Evolutionary conservation across 2,888 invertebrate genomes (phyloP).

Genomic region (Malthinus flaveolus): DNA sequence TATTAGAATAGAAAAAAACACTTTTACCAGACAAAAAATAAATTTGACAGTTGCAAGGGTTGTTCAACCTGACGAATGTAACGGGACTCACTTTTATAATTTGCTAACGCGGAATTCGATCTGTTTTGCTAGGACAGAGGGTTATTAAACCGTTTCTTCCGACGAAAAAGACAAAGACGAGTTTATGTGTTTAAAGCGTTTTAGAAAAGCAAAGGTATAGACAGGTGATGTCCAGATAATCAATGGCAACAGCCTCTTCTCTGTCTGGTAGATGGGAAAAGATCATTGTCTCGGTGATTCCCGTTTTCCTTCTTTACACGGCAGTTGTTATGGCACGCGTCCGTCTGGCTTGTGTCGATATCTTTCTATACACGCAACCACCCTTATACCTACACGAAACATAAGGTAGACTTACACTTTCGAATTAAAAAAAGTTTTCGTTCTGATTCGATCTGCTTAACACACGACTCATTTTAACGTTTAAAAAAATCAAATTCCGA

Average conservation of each 20-base stretch:
- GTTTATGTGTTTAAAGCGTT: constrained; percentile 12
- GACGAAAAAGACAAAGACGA: constrained; percentile 20
- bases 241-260: constrained; percentile 30
- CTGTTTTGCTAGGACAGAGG: constrained; percentile 37
- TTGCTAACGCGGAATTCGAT: constrained; percentile 45
- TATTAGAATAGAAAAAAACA: constrained; percentile 36
- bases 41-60: constrained; percentile 42
- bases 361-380: constrained; percentile 33
- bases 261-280: constrained; percentile 27
- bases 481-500: no score
- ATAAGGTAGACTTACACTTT: constrained; percentile 15
- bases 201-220: constrained; percentile 28
- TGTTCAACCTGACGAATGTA: constrained; percentile 49
- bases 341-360: constrained; percentile 42
- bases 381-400: constrained; percentile 31
- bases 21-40: constrained; percentile 20
- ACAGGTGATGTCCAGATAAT: constrained; percentile 40
- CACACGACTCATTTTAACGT: no score
- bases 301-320: constrained; percentile 45
- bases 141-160: constrained; percentile 34
- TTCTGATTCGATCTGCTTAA: no score
- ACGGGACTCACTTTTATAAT: constrained; percentile 45
- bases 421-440: background rate
- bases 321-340: constrained; percentile 49
- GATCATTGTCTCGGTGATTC: constrained; percentile 39